Base-by-base conservation (phyloP, 2,113 vertebrate species). In the Thymallus thymallus region DNA sequence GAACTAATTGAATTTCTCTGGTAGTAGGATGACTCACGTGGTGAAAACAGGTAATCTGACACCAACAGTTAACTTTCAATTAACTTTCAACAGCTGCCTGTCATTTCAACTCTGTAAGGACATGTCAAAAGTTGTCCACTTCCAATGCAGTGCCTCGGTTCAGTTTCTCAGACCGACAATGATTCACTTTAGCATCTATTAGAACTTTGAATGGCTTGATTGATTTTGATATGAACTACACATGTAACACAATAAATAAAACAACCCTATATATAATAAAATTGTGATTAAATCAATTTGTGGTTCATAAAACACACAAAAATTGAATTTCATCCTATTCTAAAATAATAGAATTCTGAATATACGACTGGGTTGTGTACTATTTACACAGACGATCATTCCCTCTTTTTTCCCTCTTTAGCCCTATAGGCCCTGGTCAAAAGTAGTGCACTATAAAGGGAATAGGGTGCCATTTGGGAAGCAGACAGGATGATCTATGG, bases 401-500 rank as follows among this genome's bases (percentile, higher is more conserved):
- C 18, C 56, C 56, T 6, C 51, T 55, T 55, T 55, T 18, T 45
- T 45, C 18, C 51, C 1, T 60, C n/a, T 16, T 23, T 60, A 23
- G 13, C 56, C 18, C 20, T 16, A 6, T 9, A 9, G 35, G 35
- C 35, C 35, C 35, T 60, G 56, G 16, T 51, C 48, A 51, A 18
- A 14, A 18, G 48, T 60, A 16, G 18, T 60, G 60, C 69, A 69
- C 58, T 14, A 16, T 30, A 56, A 22, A 61, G 62, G 72, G 71
- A 41, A n/a, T 71, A 61, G 69, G 69, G 5, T 51, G 12, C 16
- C 48, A 51, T 51, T 51, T 18, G 6, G 51, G 20, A 14, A 20
- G 51, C 14, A 14, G 73, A 67, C 69, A 73, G 72, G 20, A 74
- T 71, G 70, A 78, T 82, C 70, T 76, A 72, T 75, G 67, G 70